phyloP scores from a whole-genome alignment of 1,140 invertebrate species.

The Drosophila lini region DNA sequence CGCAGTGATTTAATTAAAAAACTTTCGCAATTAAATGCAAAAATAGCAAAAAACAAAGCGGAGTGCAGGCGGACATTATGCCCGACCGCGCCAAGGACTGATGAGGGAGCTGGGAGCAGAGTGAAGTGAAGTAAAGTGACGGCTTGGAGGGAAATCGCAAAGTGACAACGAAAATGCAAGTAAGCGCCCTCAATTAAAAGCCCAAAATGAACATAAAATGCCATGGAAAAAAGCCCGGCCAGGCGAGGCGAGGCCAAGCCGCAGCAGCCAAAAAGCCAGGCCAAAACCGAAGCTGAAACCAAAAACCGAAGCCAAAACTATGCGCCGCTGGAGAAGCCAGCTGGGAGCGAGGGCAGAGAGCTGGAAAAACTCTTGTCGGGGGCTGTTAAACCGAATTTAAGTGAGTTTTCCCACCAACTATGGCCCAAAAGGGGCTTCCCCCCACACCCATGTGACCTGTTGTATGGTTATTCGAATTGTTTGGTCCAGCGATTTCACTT shows the following conservation, averaged over 20 bases:
- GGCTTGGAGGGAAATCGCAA: slow-evolving; percentile 53
- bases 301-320: slow-evolving; percentile 54
- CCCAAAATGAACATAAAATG: slow-evolving; percentile 76
- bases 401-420: slow-evolving; percentile 37
- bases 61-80: slow-evolving; percentile 40
- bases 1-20: slow-evolving; percentile 82
- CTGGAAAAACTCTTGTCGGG: slow-evolving; percentile 40
- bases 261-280: slow-evolving; percentile 54
- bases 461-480: slow-evolving; percentile 49
- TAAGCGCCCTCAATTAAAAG: slow-evolving; percentile 78
- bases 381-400: slow-evolving; percentile 61
- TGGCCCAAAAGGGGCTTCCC: neutral
- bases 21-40: slow-evolving; percentile 80
- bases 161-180: slow-evolving; percentile 81
- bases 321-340: slow-evolving; percentile 32
- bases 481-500: slow-evolving; percentile 8
- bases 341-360: slow-evolving; percentile 13
- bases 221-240: slow-evolving; percentile 41
- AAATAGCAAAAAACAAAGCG: slow-evolving; percentile 58
- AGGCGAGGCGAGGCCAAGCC: slow-evolving; percentile 33
- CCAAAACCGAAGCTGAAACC: slow-evolving; percentile 52
- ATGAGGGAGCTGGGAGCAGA: neutral
- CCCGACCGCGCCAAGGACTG: slow-evolving; percentile 3
- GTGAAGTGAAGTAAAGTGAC: slow-evolving; percentile 29
- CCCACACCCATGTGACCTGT: slow-evolving; percentile 6